A percentile compares a stretch with the other conserved stretches of the same genome.
phyloP scores from a whole-genome alignment of 2,797 vertebrate species.

The Garrulus glandarius region DNA sequence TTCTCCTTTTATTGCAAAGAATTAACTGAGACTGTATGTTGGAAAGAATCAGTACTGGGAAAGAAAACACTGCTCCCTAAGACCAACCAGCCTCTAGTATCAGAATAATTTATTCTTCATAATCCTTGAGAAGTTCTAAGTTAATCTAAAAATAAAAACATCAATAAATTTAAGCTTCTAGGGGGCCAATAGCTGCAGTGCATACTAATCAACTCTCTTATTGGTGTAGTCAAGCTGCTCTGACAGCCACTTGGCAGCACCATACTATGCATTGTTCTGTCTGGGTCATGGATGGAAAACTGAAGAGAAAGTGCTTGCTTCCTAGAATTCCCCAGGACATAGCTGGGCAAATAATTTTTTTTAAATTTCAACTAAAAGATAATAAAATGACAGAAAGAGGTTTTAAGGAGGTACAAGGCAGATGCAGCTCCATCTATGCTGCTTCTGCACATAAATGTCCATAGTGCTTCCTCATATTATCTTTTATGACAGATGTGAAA shows the following conservation, averaged over 20 bases:
- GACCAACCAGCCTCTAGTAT: not conserved
- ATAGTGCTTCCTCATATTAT: not conserved
- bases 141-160: not conserved
- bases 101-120: not conserved
- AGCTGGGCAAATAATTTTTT: not conserved
- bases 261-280: not conserved
- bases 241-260: not conserved
- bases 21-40: not conserved
- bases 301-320: not conserved
- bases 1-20: not conserved
- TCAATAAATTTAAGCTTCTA: not conserved
- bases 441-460: not conserved
- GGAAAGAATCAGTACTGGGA: not conserved
- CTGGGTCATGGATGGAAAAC: not conserved
- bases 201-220: not conserved
- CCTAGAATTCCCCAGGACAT: not conserved
- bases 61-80: not conserved
- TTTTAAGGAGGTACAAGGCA: not conserved
- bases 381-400: not conserved
- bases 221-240: not conserved
- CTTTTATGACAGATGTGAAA: not conserved
- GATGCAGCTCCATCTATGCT: not conserved
- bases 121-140: not conserved
- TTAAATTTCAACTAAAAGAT: not conserved
- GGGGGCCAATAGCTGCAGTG: not conserved